Evolutionary conservation across 1,140 invertebrate species (phyloP), one percentile per base, ranked within the genome.

Genomic region (Anoplolepis gracilipes): DNA sequence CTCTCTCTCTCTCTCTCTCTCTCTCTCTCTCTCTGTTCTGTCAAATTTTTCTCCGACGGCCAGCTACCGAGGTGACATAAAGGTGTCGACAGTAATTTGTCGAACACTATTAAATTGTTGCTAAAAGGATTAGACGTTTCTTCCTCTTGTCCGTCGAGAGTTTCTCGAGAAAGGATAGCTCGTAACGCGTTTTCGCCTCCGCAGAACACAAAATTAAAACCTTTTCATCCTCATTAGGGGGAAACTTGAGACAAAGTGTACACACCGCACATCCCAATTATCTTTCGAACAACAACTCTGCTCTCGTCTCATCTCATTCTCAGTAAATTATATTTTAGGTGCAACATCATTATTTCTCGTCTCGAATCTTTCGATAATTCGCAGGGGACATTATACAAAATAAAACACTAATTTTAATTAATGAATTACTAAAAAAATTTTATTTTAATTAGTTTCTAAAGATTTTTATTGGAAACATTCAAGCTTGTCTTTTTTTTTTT

Each of bases 151-250:
- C n/a, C n/a, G n/a, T n/a, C n/a, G n/a, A n/a, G 33, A 36, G 77
- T 61, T 73, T 59, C 25, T 19, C 28, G 13, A 19, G 13, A 19
- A 30, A 49, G 25, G 6, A 30, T 25, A 53, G 8, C 13, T 57
- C 46, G 61, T 46, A 65, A 57, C 42, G 28, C 49, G 33, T 65
- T n/a, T n/a, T 42, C 11, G 25, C 33, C 30, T 57, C 28, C 36
- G 16, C 55, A 42, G 36, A 13, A 82, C 28, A 55, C 33, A 13
- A 42, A 82, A 82, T 82, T 82, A 73, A 73, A 73, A 82, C 67
- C 67, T 82, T 82, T 73, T 73, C 59, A 82, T 73, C n/a, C 53
- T 82, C 49, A 82, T 73, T 82, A 82, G 55, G 10, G 10, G 10
- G 39, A 11, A 81, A 73, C 22, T 4, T 64, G 77, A 79, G 64